Evolutionary conservation across 2,888 invertebrate genomes (phyloP).

Genomic region (Andrena chrysosceles): DNA sequence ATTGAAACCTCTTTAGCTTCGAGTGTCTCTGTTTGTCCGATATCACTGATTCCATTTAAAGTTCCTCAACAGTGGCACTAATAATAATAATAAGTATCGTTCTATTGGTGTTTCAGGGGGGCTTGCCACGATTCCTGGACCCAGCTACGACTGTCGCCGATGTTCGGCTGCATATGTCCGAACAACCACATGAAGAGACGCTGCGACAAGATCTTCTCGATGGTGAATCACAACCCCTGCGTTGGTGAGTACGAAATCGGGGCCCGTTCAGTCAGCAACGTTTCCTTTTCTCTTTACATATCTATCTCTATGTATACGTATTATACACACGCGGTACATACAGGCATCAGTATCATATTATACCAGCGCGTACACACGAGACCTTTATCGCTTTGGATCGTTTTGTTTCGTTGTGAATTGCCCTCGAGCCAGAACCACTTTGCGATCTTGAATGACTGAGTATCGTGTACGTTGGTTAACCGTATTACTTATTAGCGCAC

Average conservation of each 20-base stretch:
- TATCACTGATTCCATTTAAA: no score
- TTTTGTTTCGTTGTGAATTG: constrained; percentile 51
- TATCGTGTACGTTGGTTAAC: constrained; percentile 50
- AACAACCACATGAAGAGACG: constrained; percentile 95
- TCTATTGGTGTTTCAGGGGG: constrained; percentile 87
- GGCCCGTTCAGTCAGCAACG: constrained; percentile 24
- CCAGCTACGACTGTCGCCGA: constrained; percentile 93
- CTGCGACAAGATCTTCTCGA: constrained; percentile 94
- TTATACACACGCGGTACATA: constrained; percentile 38
- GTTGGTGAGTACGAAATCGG: constrained; percentile 90
- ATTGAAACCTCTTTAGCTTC: no score
- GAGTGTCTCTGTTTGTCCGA: no score
- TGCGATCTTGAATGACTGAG: constrained; percentile 61
- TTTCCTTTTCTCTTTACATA: constrained; percentile 34
- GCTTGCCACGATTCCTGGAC: constrained; percentile 95
- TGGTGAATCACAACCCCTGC: constrained; percentile 97
- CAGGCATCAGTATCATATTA: constrained; percentile 36
- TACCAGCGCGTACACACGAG: constrained; percentile 46
- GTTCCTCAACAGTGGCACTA: no score
- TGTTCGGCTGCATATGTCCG: constrained; percentile 97
- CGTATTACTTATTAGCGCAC: constrained; percentile 64
- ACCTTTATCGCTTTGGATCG: constrained; percentile 41
- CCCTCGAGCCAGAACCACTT: constrained; percentile 36
- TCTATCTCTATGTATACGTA: constrained; percentile 43
- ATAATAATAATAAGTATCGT: not conserved